Evolutionary conservation across 1,140 invertebrate genomes (phyloP).

Genomic region (Orchesella cincta): DNA sequence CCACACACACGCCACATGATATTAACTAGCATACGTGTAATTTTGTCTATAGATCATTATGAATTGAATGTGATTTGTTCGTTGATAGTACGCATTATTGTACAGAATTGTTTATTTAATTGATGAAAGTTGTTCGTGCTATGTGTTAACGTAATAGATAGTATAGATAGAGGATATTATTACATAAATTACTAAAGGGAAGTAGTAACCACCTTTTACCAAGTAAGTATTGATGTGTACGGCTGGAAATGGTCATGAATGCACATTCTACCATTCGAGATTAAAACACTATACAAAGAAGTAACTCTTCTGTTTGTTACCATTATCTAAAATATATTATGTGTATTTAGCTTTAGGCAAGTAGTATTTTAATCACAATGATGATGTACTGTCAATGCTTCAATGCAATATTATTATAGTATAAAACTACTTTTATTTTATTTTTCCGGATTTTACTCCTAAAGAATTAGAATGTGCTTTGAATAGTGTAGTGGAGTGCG

Average conservation of each 20-base stretch:
- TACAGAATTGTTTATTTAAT: neutral
- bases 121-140: neutral
- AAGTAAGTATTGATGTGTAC: too few relatives aligned
- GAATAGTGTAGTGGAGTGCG: too few relatives aligned
- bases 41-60: neutral
- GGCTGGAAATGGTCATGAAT: neutral
- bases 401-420: slow-evolving; percentile 24
- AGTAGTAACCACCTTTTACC: too few relatives aligned
- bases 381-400: neutral
- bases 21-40: neutral
- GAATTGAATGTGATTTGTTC: neutral
- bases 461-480: neutral
- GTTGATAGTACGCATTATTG: too few relatives aligned
- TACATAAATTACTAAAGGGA: too few relatives aligned
- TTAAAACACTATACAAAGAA: neutral
- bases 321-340: too few relatives aligned
- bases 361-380: neutral
- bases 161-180: neutral
- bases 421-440: too few relatives aligned
- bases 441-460: neutral
- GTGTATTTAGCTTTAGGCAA: too few relatives aligned
- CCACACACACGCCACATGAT: slow-evolving; percentile 14
- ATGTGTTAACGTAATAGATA: neutral
- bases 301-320: neutral
- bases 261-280: slow-evolving; percentile 19